Conservation (phyloP, 2,888 invertebrate species). For the Ernsta delagoae region DNA sequence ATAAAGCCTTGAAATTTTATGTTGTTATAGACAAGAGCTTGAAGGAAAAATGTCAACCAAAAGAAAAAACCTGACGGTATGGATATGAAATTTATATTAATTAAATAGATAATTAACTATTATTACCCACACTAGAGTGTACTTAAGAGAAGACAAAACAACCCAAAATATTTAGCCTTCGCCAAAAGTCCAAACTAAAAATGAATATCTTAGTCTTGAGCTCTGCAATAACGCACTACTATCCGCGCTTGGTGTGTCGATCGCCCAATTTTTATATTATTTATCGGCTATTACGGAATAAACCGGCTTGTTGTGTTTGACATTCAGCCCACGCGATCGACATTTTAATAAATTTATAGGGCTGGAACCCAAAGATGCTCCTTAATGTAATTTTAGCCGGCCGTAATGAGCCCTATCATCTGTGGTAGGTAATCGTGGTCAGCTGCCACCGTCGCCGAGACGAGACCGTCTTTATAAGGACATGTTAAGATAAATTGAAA, state of each 20-base stretch:
- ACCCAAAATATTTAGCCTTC: neutral
- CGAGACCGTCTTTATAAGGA: conserved; percentile 26
- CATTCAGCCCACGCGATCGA: conserved; percentile 59
- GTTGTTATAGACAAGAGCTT: no score
- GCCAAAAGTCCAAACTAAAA: neutral
- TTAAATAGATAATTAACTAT: no score
- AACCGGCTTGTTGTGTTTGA: conserved; percentile 62
- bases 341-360: conserved; percentile 59
- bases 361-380: conserved; percentile 45
- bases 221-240: neutral
- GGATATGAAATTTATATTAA: no score
- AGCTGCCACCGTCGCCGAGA: conserved; percentile 11
- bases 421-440: conserved; percentile 40
- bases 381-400: conserved; percentile 40
- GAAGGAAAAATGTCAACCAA: no score
- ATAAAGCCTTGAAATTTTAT: no score
- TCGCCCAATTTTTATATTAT: conserved; percentile 52
- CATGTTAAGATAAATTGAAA: conserved; percentile 34
- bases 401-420: conserved; percentile 40
- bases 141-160: no score
- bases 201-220: no score
- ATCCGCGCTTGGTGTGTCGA: conserved; percentile 43
- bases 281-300: conserved; percentile 63
- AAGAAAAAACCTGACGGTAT: no score
- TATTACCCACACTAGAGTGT: no score